A percentile compares a stretch with the other conserved stretches of the same genome.
Conservation (phyloP, 92 coral and sea anemone genomes). For the Porites evermanni region DNA sequence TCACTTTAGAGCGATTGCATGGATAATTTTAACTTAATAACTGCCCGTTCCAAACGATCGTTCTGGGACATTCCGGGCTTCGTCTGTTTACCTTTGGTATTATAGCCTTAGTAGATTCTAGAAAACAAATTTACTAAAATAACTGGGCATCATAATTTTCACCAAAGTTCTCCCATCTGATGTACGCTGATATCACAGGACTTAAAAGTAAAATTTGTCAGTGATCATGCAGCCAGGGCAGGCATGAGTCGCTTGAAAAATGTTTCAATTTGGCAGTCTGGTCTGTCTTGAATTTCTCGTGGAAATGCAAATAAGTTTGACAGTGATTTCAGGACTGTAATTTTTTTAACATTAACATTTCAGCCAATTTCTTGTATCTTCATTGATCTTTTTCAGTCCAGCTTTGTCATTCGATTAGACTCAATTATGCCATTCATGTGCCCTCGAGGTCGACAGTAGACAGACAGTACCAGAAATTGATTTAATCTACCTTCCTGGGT, state of each 20-base stretch:
- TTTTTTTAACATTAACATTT: conserved; percentile 13
- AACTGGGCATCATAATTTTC: neutral
- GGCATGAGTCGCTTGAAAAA: neutral
- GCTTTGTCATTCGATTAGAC: neutral
- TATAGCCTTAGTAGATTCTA: conserved; percentile 4
- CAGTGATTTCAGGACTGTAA: neutral
- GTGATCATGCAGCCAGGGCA: neutral
- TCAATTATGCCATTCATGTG: neutral
- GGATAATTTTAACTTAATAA: conserved; percentile 28
- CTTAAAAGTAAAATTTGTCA: neutral
- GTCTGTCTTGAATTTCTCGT: neutral
- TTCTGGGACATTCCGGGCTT: neutral
- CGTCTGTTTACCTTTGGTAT: neutral
- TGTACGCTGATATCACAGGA: conserved; percentile 8
- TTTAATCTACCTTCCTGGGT: neutral
- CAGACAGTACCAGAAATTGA: neutral
- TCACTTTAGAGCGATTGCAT: conserved; percentile 7
- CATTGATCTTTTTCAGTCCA: conserved; percentile 6
- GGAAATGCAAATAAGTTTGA: neutral
- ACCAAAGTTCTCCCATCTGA: conserved; percentile 8
- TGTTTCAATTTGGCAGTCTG: neutral
- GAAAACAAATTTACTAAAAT: neutral
- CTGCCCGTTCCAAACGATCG: neutral
- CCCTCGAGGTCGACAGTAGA: neutral
- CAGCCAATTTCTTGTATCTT: neutral